Base-by-base conservation (phyloP, 2,797 vertebrate species). In the Ctenopoma multispine region DNA sequence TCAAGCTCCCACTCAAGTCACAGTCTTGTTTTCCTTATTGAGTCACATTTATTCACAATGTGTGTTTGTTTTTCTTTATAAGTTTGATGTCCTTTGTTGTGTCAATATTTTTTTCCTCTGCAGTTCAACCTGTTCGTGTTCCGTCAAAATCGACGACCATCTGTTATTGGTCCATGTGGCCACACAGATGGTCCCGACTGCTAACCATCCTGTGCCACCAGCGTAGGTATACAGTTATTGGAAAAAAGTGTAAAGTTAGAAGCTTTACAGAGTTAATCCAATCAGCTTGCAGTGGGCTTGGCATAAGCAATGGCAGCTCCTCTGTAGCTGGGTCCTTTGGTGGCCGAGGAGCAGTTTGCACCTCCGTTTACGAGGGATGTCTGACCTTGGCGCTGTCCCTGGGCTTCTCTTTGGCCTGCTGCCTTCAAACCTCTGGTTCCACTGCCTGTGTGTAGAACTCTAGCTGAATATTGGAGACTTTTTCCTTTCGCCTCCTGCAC, bases 31-130 rank as follows among this genome's bases (percentile, higher is more conserved):
- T 90, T 92, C 70, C 86, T 80, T 82, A 72, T 86, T 73, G 73
- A 89, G 84, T 92, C 90, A 92, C 86, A 90, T 91, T 85, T 94
- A 94, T 94, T 93, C 94, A 94, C 93, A 94, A 86, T 77, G 87
- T 92, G 89, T 92, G 90, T 90, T 86, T 86, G 76, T 89, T 85
- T 80, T 81, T 71, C 62, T 86, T 83, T 77, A 85, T 85, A 84
- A n/a, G 89, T 85, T 83, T 68, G 43, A 83, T 86, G 89, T 93
- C 84, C 85, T 90, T 84, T 90, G 68, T 81, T 72, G 56, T 77
- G 77, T 90, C 79, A 79, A 61, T 75, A 75, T 87, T 83, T 62
- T 86, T 67, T 59, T 46, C 53, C 20, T 61, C 23, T 14, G 79
- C 86, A 85, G 86, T 94, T 87, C 89, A 86, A 81, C 90, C 82